Conservation (phyloP, 2,888 invertebrate genomes). For the Xestia c-nigrum region DNA sequence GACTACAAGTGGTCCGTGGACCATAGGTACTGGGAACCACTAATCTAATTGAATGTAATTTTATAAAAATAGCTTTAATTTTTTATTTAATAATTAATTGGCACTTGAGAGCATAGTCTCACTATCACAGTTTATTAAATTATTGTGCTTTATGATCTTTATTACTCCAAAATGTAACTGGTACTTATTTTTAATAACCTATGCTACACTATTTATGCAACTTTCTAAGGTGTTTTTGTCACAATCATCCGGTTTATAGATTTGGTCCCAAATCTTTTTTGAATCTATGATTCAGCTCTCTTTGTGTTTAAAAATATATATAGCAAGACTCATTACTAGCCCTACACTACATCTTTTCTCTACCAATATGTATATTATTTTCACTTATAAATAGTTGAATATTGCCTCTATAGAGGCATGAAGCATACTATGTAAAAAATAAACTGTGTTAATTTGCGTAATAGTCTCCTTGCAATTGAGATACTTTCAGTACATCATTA, state of each 20-base stretch:
- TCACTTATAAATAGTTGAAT: conserved; percentile 66
- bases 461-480: conserved; percentile 86
- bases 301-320: conserved; percentile 56
- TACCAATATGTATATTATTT: conserved; percentile 58
- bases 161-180: conserved; percentile 72
- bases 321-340: conserved; percentile 55
- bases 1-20: too few relatives aligned
- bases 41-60: conserved; percentile 46
- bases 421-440: conserved; percentile 63
- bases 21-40: too few relatives aligned
- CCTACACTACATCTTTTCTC: conserved; percentile 41
- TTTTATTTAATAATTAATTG: conserved; percentile 71
- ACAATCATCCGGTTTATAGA: conserved; percentile 62
- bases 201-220: conserved; percentile 58
- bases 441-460: conserved; percentile 81
- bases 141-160: conserved; percentile 81
- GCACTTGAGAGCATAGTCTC: conserved; percentile 81
- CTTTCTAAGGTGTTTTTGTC: conserved; percentile 49
- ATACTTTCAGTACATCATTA: conserved; percentile 86
- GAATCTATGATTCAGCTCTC: conserved; percentile 78
- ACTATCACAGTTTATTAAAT: conserved; percentile 84
- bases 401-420: conserved; percentile 70
- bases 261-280: conserved; percentile 75
- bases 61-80: conserved; percentile 65
- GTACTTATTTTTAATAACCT: conserved; percentile 63